Base-by-base conservation (phyloP, 2,888 invertebrate genomes). In the Acrobeloides nanus region DNA sequence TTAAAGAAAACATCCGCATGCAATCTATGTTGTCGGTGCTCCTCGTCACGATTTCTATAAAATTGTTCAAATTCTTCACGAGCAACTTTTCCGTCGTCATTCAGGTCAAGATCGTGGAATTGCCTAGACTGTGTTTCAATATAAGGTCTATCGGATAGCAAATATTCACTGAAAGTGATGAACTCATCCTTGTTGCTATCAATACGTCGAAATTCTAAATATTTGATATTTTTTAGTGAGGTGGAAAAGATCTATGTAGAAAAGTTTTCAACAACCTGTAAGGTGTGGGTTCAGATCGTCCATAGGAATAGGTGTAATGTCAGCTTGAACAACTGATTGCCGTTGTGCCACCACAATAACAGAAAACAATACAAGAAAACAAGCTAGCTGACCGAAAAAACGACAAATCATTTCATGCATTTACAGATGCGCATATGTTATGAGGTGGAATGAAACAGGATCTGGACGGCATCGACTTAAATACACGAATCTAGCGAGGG, bases 251-350 rank as follows among this genome's bases (percentile, higher is more conserved):
- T 51, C 10, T 34, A 33, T 10, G 17, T 1, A 49, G 45, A 26
- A 20, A 53, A 20, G 6, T 47, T 6, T 2, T n/a, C 20, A 51
- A 18, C 5, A 20, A 66, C 67, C 67, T 55, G 64, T 65, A 5
- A 66, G 51, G 40, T 59, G 42, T 6, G 66, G 68, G 38, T 68
- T 64, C 18, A 62, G 55, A 27, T 55, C 51, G 18, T 66, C 66
- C 44, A 66, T 62, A 1, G 68, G 68, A 32, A 68, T 60, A 17
- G 68, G 68, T 2, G 66, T 67, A 21, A 67, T 66, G 33, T 64
- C 64, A 38, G 42, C 41, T n/a, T n/a, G n/a, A n/a, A 41, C 41
- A 18, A 59, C 52, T 4, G 62, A 56, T 7, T 52, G 47, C 8
- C 59, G 62, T 4, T 58, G 31, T 3, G 34, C 38, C 7, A 29